Conservation (phyloP, 2,888 invertebrate genomes). For the Encarsia formosa region DNA sequence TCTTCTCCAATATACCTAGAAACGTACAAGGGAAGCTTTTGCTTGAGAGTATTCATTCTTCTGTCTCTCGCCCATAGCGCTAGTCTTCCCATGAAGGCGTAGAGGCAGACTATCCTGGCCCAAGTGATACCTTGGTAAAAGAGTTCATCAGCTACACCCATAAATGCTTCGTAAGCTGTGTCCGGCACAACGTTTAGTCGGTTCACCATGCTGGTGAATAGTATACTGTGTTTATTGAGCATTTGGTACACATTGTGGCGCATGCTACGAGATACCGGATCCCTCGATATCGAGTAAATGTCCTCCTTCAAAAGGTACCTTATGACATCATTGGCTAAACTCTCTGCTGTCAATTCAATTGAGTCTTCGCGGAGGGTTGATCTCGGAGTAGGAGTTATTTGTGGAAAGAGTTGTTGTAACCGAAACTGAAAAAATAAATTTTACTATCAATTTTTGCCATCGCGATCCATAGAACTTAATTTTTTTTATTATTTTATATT, state of each 20-base stretch:
- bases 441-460: no score
- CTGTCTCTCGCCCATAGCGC: conserved; percentile 49
- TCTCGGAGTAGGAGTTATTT: conserved; percentile 39
- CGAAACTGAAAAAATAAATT: conserved; percentile 39
- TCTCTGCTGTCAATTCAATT: conserved; percentile 45
- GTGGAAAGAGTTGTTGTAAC: conserved; percentile 46
- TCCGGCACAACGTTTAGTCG: conserved; percentile 50
- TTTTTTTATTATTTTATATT: no score
- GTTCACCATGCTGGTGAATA: conserved; percentile 52
- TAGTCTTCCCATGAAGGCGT: conserved; percentile 51
- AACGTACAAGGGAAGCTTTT: conserved; percentile 48
- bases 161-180: conserved; percentile 48
- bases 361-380: conserved; percentile 42
- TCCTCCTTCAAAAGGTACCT: conserved; percentile 48
- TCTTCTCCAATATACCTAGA: conserved; percentile 50
- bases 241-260: conserved; percentile 51
- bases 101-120: conserved; percentile 51
- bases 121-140: conserved; percentile 51
- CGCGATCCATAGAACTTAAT: no score
- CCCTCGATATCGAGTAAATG: conserved; percentile 46
- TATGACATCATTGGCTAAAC: conserved; percentile 46
- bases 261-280: conserved; percentile 51
- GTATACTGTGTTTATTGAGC: conserved; percentile 51
- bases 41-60: conserved; percentile 44
- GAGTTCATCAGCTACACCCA: conserved; percentile 52